Conservation (phyloP, 2,113 vertebrate genomes). For the Solenodon paradoxus region DNA sequence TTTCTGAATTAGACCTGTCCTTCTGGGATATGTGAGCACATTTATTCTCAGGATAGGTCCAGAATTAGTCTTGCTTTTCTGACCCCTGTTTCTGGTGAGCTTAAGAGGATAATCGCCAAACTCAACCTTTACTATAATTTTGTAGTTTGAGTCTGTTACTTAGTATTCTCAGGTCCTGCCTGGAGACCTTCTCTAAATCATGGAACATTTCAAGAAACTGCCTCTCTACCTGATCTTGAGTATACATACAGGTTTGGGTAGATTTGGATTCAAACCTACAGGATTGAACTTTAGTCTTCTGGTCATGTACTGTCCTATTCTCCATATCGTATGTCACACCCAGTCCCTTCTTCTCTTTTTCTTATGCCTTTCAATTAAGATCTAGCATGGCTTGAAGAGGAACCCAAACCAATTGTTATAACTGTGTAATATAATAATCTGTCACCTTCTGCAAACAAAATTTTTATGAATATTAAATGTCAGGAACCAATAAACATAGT, state of each 20-base stretch:
- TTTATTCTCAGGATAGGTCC: background rate
- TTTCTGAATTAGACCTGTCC: background rate
- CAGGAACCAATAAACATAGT: constrained; percentile 5
- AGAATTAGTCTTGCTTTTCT: background rate
- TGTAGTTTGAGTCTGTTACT: background rate
- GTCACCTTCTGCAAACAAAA: constrained; percentile 41
- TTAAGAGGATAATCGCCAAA: background rate
- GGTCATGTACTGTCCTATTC: background rate
- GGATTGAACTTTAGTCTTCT: background rate
- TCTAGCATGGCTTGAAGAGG: background rate
- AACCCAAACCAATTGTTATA: background rate
- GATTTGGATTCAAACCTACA: background rate
- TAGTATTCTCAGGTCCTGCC: background rate
- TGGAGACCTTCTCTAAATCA: background rate
- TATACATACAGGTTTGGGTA: no score
- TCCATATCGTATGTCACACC: background rate
- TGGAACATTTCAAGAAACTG: background rate
- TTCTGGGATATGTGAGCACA: background rate
- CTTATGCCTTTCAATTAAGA: background rate
- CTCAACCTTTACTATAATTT: background rate
- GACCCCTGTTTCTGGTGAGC: background rate
- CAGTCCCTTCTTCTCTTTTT: background rate
- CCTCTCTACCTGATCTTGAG: background rate
- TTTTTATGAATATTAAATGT: constrained; percentile 38
- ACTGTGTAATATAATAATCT: background rate